Percentiles rank a stretch among this genome's conserved stretches.
Evolutionary conservation across 2,888 invertebrate genomes (phyloP).

Genomic region (Andricus quercusramuli): DNA sequence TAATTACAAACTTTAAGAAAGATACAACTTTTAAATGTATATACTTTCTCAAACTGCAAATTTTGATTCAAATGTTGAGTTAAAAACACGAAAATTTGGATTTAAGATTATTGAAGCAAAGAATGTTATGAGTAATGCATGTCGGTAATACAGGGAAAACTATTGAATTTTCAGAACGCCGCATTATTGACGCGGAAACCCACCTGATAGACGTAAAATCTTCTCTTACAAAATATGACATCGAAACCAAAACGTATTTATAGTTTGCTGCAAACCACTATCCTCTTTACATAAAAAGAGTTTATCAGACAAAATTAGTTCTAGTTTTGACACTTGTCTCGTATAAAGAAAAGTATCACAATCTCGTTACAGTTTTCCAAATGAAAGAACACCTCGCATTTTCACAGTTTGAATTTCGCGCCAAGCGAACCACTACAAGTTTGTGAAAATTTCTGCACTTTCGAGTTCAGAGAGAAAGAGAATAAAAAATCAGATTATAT

Average conservation of each 20-base stretch:
- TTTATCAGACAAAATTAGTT: neutral
- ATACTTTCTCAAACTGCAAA: neutral
- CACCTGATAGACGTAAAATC: neutral
- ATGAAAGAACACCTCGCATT: neutral
- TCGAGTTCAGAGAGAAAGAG: neutral
- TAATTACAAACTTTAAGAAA: neutral
- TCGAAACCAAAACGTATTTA: neutral
- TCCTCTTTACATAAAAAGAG: neutral
- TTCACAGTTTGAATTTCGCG: constrained; percentile 39
- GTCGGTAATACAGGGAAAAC: neutral
- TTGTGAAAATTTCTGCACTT: constrained; percentile 31
- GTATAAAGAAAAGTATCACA: neutral
- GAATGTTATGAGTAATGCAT: neutral
- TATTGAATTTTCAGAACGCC: neutral
- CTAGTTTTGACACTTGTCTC: neutral
- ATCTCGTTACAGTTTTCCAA: neutral
- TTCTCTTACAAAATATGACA: neutral
- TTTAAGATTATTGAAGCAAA: neutral
- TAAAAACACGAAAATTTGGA: neutral
- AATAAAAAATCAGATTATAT: neutral
- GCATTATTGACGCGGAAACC: neutral
- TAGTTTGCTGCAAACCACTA: neutral
- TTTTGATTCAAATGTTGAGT: neutral
- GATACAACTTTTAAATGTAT: neutral
- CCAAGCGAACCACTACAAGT: constrained; percentile 28